These are phyloP conservation scores for Cyclophora punctaria DNA, from an alignment of 2,888 invertebrate species.

Conservation along the genomic window DNA sequence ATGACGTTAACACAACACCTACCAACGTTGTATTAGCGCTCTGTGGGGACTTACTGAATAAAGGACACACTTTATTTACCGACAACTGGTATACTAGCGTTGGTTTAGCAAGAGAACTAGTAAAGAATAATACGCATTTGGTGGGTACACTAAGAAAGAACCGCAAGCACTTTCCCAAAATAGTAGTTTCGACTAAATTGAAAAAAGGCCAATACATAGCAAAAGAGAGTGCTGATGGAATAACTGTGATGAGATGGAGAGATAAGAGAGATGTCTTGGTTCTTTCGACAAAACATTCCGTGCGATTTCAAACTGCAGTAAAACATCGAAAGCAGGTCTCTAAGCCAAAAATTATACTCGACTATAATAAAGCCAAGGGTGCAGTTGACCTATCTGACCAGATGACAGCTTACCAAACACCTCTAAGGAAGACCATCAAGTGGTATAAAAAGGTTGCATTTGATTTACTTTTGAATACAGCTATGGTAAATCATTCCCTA, in stretches of 20 bases:
- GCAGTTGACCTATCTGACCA: conserved; percentile 9
- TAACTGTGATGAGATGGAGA: conserved; percentile 19
- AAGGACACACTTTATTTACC: conserved; percentile 17
- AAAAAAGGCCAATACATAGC: conserved; percentile 18
- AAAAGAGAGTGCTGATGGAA: conserved; percentile 18
- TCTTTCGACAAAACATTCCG: conserved; percentile 20
- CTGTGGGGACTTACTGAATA: conserved; percentile 24
- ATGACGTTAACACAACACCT: conserved; percentile 22
- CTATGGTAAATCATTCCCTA: conserved; percentile 8
- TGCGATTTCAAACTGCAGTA: neutral
- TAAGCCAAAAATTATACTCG: conserved; percentile 6
- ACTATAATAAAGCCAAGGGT: conserved; percentile 10
- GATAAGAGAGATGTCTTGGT: conserved; percentile 21
- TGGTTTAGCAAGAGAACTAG: conserved; percentile 17
- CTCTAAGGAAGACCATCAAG: conserved; percentile 9
- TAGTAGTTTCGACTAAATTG: conserved; percentile 17
- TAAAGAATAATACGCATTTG: conserved; percentile 22
- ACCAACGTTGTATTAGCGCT: conserved; percentile 25
- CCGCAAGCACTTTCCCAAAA: conserved; percentile 20
- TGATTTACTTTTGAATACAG: conserved; percentile 8
- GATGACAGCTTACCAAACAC: conserved; percentile 8
- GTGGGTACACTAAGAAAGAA: conserved; percentile 22
- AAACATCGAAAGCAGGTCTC: conserved; percentile 2
- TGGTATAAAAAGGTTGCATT: conserved; percentile 12
- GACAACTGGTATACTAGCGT: conserved; percentile 28